Percentiles rank a stretch among this genome's conserved stretches.
Evolutionary conservation across 2,888 invertebrate genomes (phyloP).

Genomic region (Netelia inedita): DNA sequence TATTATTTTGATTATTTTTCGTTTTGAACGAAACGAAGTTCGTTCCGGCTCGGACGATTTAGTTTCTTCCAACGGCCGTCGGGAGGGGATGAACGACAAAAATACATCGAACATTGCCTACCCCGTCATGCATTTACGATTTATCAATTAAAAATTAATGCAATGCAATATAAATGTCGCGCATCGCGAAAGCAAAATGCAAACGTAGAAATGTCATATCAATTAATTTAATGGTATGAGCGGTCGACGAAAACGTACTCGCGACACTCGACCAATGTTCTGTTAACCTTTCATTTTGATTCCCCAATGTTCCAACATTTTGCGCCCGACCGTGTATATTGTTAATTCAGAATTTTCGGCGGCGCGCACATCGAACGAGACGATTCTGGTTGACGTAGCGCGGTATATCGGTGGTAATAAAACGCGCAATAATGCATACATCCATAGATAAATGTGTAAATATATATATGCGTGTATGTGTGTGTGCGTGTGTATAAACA

Average conservation of each 20-base stretch:
- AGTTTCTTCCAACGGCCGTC: background rate
- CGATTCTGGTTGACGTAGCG: conserved; percentile 38
- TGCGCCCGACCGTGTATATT: conserved; percentile 28
- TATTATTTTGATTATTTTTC: background rate
- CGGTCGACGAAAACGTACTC: background rate
- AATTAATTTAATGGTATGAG: conserved; percentile 15
- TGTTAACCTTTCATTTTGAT: conserved; percentile 36
- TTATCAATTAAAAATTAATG: conserved; percentile 42
- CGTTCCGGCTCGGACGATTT: too few relatives aligned
- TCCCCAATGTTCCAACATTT: conserved; percentile 36
- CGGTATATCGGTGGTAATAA: conserved; percentile 9
- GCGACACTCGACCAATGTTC: conserved; percentile 17
- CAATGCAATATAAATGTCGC: background rate
- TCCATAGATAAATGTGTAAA: background rate
- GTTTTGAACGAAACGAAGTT: background rate
- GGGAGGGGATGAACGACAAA: background rate
- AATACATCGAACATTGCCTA: background rate
- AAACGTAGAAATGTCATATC: conserved; percentile 10
- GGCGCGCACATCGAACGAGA: background rate
- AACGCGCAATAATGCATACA: background rate
- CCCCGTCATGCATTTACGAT: background rate
- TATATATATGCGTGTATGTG: background rate
- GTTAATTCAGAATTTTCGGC: conserved; percentile 44
- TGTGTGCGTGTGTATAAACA: background rate
- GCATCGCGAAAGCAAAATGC: background rate